Evolutionary conservation across 2,888 invertebrate species (phyloP).

Genomic region (Nowickia ferox): DNA sequence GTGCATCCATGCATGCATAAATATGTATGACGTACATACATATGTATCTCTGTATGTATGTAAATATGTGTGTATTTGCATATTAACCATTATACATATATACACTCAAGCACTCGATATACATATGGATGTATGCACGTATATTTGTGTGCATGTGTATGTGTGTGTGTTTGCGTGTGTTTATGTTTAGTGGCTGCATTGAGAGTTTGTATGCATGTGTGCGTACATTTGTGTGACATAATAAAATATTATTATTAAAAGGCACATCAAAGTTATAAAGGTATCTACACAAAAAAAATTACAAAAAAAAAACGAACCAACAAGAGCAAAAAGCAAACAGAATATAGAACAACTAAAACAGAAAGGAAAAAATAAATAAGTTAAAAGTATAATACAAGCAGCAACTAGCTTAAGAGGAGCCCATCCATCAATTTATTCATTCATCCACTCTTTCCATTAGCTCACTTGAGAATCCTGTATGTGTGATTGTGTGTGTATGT

Average conservation of each 20-base stretch:
- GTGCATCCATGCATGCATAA: not conserved
- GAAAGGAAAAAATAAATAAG: slow-evolving; percentile 35
- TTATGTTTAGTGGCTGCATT: slow-evolving; percentile 55
- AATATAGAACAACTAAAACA: slow-evolving; percentile 29
- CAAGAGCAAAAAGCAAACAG: slow-evolving; percentile 36
- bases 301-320: slow-evolving; percentile 26
- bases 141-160: not conserved
- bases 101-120: not conserved
- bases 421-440: slow-evolving; percentile 34
- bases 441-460: slow-evolving; percentile 67
- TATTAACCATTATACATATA: too few species aligned
- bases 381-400: slow-evolving; percentile 38
- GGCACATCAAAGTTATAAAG: slow-evolving; percentile 81
- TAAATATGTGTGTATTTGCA: not conserved
- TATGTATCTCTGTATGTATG: not conserved
- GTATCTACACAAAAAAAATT: slow-evolving; percentile 75
- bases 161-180: slow-evolving; percentile 21
- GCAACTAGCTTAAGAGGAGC: slow-evolving; percentile 59
- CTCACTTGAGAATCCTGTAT: slow-evolving; percentile 49
- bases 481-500: not conserved
- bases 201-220: slow-evolving; percentile 52
- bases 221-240: slow-evolving; percentile 75
- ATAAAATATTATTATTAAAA: slow-evolving; percentile 82
- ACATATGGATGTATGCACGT: not conserved
- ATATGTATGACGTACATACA: not conserved